phyloP scores from a whole-genome alignment of 35 echinoderm and acorn worm genomes.

The Ptychodera flava region DNA sequence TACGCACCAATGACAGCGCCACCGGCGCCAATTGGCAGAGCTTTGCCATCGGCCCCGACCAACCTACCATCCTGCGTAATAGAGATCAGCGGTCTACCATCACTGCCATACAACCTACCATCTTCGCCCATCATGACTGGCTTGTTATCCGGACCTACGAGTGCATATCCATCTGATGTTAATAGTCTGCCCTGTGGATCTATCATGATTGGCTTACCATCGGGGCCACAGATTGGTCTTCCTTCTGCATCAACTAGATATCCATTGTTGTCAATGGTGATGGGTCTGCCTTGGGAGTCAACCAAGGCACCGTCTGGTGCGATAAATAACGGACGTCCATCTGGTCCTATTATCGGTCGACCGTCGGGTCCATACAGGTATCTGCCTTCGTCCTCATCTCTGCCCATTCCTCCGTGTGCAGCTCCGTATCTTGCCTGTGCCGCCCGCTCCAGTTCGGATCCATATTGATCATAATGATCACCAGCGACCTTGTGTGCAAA shows the following conservation, averaged over 20 bases:
- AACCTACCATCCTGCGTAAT: not conserved
- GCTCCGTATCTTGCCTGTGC: not conserved
- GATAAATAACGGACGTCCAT: not conserved
- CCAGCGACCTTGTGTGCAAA: not conserved
- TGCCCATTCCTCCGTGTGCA: not conserved
- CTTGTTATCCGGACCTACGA: not conserved
- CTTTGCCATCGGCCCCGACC: not conserved
- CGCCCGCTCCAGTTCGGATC: not conserved
- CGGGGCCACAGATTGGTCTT: not conserved
- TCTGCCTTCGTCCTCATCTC: not conserved
- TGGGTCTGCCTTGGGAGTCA: not conserved
- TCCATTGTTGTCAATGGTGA: not conserved
- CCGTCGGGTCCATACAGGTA: not conserved
- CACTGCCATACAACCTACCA: not conserved
- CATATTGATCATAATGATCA: not conserved
- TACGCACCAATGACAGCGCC: not conserved
- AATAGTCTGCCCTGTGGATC: not conserved
- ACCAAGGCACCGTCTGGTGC: not conserved
- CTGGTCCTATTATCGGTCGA: not conserved
- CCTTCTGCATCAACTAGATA: not conserved
- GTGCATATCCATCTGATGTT: not conserved
- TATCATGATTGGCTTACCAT: not conserved
- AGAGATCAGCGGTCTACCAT: not conserved
- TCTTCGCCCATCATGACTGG: not conserved
- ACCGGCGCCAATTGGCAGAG: not conserved